Percentiles rank a stretch among this genome's conserved stretches.
Evolutionary conservation across 2,888 invertebrate species (phyloP).

Genomic region (Uropetala carovei): DNA sequence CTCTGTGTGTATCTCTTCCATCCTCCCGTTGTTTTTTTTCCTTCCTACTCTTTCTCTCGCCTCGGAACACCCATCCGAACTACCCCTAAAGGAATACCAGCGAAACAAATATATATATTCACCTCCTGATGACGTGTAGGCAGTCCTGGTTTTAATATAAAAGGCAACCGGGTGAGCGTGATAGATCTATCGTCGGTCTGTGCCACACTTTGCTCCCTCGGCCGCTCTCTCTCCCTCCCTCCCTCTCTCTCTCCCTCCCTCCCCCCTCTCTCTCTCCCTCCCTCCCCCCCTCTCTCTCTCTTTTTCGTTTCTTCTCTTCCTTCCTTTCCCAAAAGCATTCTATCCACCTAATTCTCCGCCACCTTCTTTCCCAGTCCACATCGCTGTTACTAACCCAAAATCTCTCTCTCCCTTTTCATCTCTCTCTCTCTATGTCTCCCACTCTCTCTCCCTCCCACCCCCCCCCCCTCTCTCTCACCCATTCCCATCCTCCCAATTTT

Average conservation of each 20-base stretch:
- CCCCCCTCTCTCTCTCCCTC: background rate
- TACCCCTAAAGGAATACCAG: slow-evolving; percentile 27
- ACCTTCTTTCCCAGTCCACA: slow-evolving; percentile 35
- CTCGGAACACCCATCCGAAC: background rate
- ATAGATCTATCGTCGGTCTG: slow-evolving; percentile 62
- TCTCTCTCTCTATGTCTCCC: background rate
- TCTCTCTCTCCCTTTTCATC: background rate
- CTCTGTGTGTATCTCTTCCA: background rate
- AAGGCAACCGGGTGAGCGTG: slow-evolving; percentile 56
- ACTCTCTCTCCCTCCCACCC: background rate
- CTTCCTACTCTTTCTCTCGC: background rate
- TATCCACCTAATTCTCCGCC: slow-evolving; percentile 55
- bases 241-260: background rate
- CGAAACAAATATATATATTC: slow-evolving; percentile 57
- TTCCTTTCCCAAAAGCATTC: slow-evolving; percentile 23
- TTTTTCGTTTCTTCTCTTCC: background rate
- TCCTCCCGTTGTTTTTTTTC: background rate
- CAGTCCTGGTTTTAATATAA: slow-evolving; percentile 61
- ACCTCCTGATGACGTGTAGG: slow-evolving; percentile 50
- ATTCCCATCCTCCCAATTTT: slow-evolving; percentile 50
- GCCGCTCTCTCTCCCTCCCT: background rate
- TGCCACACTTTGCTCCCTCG: background rate
- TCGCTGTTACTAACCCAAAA: background rate
- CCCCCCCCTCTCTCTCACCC: background rate
- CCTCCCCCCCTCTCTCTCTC: background rate